Evolutionary conservation across 2,797 vertebrate genomes (phyloP).

Genomic region (Oreochromis grahami): DNA sequence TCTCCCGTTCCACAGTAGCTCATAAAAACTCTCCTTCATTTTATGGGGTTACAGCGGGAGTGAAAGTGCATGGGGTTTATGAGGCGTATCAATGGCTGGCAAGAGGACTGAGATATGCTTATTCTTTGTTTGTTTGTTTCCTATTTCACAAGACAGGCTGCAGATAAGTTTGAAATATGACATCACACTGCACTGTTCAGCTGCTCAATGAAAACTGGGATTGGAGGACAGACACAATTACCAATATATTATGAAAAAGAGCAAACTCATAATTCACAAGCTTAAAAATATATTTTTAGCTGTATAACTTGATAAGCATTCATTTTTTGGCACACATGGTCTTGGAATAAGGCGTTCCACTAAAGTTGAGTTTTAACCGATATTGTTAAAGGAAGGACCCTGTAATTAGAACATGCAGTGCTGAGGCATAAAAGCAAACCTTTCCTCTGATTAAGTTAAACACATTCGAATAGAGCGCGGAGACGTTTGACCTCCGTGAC

Average conservation of each 20-base stretch:
- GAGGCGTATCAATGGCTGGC: constrained; percentile 23
- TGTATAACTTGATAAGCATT: neutral
- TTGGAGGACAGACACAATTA: neutral
- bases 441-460: constrained; percentile 52
- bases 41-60: constrained; percentile 41
- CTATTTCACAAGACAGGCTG: constrained; percentile 5
- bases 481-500: constrained; percentile 51
- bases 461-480: neutral
- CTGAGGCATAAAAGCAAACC: constrained; percentile 3
- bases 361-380: neutral
- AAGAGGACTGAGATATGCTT: constrained; percentile 17
- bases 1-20: neutral
- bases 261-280: neutral
- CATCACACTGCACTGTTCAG: neutral
- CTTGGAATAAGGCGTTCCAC: neutral
- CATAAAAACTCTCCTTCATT: constrained; percentile 51
- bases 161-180: constrained; percentile 24
- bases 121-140: constrained; percentile 40
- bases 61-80: constrained; percentile 44
- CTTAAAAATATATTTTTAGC: neutral
- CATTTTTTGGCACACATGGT: neutral
- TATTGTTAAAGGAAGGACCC: neutral
- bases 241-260: neutral
- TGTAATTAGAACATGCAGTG: neutral
- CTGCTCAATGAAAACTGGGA: neutral